These are phyloP conservation scores for Lingula anatina DNA, from an alignment of 2,888 invertebrate genomes.

Conservation along the genomic window DNA sequence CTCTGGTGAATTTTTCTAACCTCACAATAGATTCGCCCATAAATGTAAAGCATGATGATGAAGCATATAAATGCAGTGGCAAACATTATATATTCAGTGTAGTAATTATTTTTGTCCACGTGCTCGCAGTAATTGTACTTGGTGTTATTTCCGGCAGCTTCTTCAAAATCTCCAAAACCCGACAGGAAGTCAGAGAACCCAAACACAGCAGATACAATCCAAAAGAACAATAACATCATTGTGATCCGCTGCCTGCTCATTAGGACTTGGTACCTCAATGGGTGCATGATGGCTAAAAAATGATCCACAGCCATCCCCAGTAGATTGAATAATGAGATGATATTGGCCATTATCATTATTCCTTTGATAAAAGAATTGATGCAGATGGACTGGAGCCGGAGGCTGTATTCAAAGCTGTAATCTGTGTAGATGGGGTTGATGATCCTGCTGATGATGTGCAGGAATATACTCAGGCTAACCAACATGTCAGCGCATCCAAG, in stretches of 20 bases:
- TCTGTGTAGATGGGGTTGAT: conserved; percentile 15
- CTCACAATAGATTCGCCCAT: conserved; percentile 27
- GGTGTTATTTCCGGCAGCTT: no score
- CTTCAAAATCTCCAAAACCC: conserved; percentile 6
- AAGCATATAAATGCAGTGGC: conserved; percentile 24
- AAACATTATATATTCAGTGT: conserved; percentile 31
- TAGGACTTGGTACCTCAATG: conserved; percentile 20
- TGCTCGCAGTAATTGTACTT: conserved; percentile 39
- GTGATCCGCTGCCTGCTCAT: conserved; percentile 19
- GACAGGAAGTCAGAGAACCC: conserved; percentile 21
- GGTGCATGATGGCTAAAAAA: conserved; percentile 29
- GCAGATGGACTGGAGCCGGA: conserved; percentile 21
- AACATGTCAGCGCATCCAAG: conserved; percentile 30
- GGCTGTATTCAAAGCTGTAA: conserved; percentile 8
- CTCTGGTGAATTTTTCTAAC: conserved; percentile 16
- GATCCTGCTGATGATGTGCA: conserved; percentile 24
- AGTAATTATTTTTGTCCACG: conserved; percentile 24
- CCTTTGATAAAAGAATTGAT: conserved; percentile 24
- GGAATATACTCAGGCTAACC: conserved; percentile 26
- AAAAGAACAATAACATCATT: conserved; percentile 20
- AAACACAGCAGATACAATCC: conserved; percentile 21
- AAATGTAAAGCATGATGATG: conserved; percentile 25
- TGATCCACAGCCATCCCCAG: conserved; percentile 33
- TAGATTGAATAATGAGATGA: conserved; percentile 30
- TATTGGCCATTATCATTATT: conserved; percentile 26